These are phyloP conservation scores for Anser cygnoides DNA, from an alignment of 2,113 vertebrate species.

Conservation along the genomic window DNA sequence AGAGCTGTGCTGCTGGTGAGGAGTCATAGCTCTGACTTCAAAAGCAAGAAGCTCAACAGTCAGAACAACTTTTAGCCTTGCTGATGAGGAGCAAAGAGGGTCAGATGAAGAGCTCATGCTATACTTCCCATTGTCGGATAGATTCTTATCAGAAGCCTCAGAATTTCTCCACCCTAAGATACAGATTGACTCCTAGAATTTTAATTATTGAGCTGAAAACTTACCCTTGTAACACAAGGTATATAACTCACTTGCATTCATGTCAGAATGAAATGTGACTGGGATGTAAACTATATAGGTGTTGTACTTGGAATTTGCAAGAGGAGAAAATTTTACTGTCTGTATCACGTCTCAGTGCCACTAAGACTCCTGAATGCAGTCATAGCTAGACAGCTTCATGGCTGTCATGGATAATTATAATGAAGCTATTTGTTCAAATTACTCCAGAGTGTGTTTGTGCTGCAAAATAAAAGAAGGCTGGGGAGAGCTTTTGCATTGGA, in stretches of 20 bases:
- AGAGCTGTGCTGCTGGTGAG: neutral
- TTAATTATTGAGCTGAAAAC: neutral
- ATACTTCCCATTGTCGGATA: fast-evolving
- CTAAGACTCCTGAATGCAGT: neutral
- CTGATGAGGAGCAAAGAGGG: neutral
- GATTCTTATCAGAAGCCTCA: neutral
- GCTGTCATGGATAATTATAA: neutral
- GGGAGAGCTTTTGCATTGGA: neutral
- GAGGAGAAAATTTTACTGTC: fast-evolving
- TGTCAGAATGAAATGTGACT: neutral
- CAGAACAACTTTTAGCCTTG: neutral
- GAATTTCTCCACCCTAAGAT: neutral
- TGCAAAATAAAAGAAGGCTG: neutral
- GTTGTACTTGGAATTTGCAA: neutral
- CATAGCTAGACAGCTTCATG: neutral
- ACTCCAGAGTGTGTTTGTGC: neutral
- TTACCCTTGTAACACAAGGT: neutral
- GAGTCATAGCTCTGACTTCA: neutral
- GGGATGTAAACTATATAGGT: neutral
- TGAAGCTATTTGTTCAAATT: neutral
- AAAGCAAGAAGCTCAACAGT: neutral
- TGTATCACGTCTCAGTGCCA: fast-evolving
- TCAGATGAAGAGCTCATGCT: neutral
- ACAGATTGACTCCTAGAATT: neutral
- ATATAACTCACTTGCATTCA: neutral